These are phyloP conservation scores for Carassius carassius DNA, from an alignment of 2,113 vertebrate species.

Conservation along the genomic window DNA sequence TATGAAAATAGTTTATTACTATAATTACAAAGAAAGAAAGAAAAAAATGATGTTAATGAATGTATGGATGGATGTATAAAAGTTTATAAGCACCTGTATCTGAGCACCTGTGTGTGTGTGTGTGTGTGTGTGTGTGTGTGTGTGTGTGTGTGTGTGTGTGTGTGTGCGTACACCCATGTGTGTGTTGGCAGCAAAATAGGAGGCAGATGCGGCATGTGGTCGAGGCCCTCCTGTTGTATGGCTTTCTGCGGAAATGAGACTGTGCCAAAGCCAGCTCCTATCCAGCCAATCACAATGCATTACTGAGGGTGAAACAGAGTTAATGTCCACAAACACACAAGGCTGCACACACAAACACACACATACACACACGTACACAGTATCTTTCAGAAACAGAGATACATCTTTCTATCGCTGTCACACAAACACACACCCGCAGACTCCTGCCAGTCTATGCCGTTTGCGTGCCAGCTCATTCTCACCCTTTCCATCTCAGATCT, in stretches of 20 bases:
- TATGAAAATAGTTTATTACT: too few relatives aligned
- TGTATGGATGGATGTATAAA: not conserved
- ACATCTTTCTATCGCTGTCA: not conserved
- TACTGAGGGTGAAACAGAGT: constrained; percentile 52
- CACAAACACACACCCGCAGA: not conserved
- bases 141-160: not conserved
- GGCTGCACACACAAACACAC: not conserved
- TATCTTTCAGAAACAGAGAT: constrained; percentile 33
- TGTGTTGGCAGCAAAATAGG: constrained; percentile 33
- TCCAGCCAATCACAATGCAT: constrained; percentile 44
- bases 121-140: not conserved
- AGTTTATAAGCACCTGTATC: not conserved
- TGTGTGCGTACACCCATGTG: not conserved
- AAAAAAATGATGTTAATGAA: not conserved
- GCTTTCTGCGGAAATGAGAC: constrained; percentile 47
- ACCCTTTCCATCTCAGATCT: constrained; percentile 38
- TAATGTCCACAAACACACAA: constrained; percentile 48
- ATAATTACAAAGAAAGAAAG: too few relatives aligned
- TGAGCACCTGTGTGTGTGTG: not conserved
- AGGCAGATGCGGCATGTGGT: constrained; percentile 41
- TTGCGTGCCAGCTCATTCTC: constrained; percentile 27
- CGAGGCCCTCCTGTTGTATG: constrained; percentile 44
- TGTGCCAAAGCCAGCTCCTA: constrained; percentile 36
- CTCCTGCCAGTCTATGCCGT: constrained; percentile 24
- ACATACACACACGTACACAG: constrained; percentile 21